Evolutionary conservation across 2,797 vertebrate species (phyloP), one percentile per base, ranked within the genome.

Genomic region (Lerista edwardsae): DNA sequence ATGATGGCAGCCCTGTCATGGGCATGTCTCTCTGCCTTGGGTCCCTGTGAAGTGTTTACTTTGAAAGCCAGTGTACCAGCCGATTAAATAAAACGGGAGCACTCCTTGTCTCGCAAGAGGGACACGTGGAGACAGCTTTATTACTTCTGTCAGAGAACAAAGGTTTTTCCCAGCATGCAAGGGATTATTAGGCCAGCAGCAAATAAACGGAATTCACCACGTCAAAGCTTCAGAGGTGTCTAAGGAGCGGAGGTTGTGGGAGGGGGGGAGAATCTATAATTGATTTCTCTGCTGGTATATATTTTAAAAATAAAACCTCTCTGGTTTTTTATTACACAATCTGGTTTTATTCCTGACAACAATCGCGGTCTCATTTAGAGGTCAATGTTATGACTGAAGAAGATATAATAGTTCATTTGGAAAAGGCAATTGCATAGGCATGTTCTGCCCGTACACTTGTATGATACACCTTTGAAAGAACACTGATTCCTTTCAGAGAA

Each of bases 71-170:
- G 91, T 90, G 91, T 90, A 94, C 89, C 82, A 93, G 82, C 91
- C 95, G 94, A 95, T 96, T 95, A 96, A 96, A 96, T 96, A 95
- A 95, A 96, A 95, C 88, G 88, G 93, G 90, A 94, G 75, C 86
- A 3, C 89, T 95, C 92, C 82, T 51, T 93, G 94, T 95, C 94
- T 96, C 95, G 93, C 93, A 94, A 96, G 95, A 95, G 94, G 93
- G 93, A 96, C 94, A 93, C 83, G 4, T 94, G 93, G 92, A 95
- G 95, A 96, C 87, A 94, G 95, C 95, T 95, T 96, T 96, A 96
- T 96, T 96, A 95, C 95, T 95, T 96, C 95, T 96, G 95, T 96
- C 96, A 95, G 90, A 96, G 94, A 96, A 96, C 95, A 96, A 96
- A 96, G 95, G 92, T 92, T 94, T 95, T 95, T 92, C 95, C 86